Conservation (phyloP, 2,888 invertebrate genomes). For the Graphium colonna region DNA sequence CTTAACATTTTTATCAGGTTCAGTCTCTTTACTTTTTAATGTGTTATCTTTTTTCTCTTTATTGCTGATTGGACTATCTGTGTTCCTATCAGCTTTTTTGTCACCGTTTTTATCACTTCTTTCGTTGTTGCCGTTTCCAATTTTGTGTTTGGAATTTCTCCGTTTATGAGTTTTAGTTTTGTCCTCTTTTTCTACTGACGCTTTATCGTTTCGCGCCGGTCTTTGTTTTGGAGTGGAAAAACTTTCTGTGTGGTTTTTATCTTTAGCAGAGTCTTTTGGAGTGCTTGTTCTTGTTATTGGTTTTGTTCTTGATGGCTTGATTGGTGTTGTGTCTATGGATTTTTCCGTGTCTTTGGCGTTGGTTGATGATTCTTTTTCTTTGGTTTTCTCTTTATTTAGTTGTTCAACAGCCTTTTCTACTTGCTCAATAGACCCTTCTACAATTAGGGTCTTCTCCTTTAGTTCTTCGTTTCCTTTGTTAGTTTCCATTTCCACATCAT, state of each 20-base stretch:
- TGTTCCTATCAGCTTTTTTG: background rate
- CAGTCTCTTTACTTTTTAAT: conserved; percentile 30
- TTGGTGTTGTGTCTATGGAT: conserved; percentile 32
- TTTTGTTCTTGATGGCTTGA: conserved; percentile 32
- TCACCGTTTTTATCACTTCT: conserved; percentile 26
- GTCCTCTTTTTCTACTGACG: conserved; percentile 35
- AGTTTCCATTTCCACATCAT: conserved; percentile 29
- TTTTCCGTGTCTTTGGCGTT: conserved; percentile 35
- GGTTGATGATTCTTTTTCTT: conserved; percentile 35
- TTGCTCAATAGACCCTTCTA: conserved; percentile 17
- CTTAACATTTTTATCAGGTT: conserved; percentile 22
- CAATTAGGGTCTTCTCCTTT: conserved; percentile 12
- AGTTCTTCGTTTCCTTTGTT: conserved; percentile 27
- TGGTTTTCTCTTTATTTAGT: conserved; percentile 22
- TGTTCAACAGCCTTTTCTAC: conserved; percentile 20
- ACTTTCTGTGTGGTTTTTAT: conserved; percentile 20
- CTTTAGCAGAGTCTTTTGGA: conserved; percentile 27
- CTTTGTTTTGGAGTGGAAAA: conserved; percentile 22
- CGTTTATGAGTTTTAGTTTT: conserved; percentile 39
- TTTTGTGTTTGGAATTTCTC: conserved; percentile 49
- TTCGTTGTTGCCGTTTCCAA: conserved; percentile 36
- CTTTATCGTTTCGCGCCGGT: conserved; percentile 27
- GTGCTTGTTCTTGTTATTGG: conserved; percentile 27
- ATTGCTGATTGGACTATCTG: conserved; percentile 27
- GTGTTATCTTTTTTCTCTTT: conserved; percentile 33